Evolutionary conservation across 2,888 invertebrate genomes (phyloP).

Genomic region (Meta bourneti): DNA sequence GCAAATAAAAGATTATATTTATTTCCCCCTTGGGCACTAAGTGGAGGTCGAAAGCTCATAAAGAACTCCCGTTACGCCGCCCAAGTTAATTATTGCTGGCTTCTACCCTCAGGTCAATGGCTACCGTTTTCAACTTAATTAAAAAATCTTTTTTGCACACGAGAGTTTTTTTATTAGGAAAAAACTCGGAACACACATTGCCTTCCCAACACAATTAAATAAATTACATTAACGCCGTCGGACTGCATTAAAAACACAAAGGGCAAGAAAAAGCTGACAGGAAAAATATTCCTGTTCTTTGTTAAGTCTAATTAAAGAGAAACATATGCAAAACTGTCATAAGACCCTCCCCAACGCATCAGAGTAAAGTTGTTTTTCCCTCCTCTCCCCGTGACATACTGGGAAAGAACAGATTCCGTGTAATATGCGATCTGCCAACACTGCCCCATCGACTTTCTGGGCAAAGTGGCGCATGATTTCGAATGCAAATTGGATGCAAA

Average conservation of each 20-base stretch:
- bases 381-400: not conserved
- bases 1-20: not conserved
- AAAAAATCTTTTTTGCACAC: conserved; percentile 15
- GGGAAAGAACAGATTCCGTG: conserved; percentile 40
- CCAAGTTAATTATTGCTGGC: conserved; percentile 30
- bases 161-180: conserved; percentile 24
- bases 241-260: conserved; percentile 32
- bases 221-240: conserved; percentile 44
- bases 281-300: conserved; percentile 34
- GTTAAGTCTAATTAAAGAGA: conserved; percentile 54
- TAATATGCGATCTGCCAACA: not conserved
- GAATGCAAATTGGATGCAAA: conserved; percentile 74
- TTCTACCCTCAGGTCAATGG: not conserved
- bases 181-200: conserved; percentile 31
- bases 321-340: conserved; percentile 56
- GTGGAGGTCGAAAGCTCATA: not conserved
- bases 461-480: conserved; percentile 63
- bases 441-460: not conserved
- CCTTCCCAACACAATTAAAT: conserved; percentile 56
- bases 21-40: conserved; percentile 28
- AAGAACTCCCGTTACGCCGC: not conserved
- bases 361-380: conserved; percentile 21
- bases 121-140: conserved; percentile 46
- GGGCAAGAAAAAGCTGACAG: not conserved
- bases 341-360: conserved; percentile 9